Evolutionary conservation across 2,797 vertebrate genomes (phyloP).

Genomic region (Podarcis lilfordi): DNA sequence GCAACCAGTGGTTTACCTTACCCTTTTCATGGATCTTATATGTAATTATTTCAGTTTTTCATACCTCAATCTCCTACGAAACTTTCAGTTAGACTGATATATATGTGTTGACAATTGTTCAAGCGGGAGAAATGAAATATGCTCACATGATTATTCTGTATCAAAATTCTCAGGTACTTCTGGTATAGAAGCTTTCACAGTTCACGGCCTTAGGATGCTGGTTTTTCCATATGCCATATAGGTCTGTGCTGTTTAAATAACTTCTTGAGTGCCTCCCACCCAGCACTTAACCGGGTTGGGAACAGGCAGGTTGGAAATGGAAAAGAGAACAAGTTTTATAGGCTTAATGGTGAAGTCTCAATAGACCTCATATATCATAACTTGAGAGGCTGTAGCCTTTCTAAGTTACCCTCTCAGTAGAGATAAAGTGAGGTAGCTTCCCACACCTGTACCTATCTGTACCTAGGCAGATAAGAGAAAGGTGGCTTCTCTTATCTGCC

Average conservation of each 20-base stretch:
- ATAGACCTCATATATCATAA: background rate
- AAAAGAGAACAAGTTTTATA: background rate
- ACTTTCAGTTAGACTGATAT: slow-evolving; percentile 1
- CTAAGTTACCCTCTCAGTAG: background rate
- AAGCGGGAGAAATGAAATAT: background rate
- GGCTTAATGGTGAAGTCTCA: background rate
- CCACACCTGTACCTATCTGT: background rate
- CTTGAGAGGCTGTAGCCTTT: background rate
- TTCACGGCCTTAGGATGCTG: background rate
- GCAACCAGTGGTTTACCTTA: slow-evolving; percentile 32
- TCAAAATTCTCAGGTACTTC: background rate
- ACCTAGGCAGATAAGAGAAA: no score
- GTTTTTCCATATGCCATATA: background rate
- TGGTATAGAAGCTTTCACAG: background rate
- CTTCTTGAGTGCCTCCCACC: background rate
- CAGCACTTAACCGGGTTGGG: background rate
- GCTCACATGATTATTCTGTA: background rate
- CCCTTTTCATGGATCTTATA: slow-evolving; percentile 2
- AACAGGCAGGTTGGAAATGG: background rate
- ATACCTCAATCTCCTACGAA: background rate
- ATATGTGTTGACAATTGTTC: slow-evolving; percentile 4
- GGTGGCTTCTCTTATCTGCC: background rate
- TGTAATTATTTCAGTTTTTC: slow-evolving; percentile 22
- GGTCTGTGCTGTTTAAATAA: background rate
- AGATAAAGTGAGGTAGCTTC: background rate